Percentiles rank a stretch among this genome's conserved stretches.
Conservation (phyloP, 2,113 vertebrate species). For the Polypterus bichir region DNA sequence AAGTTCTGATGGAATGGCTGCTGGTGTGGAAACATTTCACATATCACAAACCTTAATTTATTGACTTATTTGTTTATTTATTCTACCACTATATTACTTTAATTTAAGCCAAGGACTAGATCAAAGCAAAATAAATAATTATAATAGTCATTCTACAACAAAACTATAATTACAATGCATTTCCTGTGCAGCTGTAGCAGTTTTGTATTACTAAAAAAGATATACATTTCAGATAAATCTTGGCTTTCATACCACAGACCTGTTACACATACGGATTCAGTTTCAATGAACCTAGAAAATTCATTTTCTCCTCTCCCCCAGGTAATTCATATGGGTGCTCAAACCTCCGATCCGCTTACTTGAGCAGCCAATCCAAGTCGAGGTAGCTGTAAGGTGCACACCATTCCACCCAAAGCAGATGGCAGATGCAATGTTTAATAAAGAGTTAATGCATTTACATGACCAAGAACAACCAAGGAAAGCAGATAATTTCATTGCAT, state of each 20-base stretch:
- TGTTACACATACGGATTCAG: conserved; percentile 1
- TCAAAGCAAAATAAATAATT: too few relatives aligned
- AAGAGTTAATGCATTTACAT: conserved; percentile 51
- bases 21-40: too few relatives aligned
- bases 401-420: conserved; percentile 50
- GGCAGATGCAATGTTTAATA: conserved; percentile 64
- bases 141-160: too few relatives aligned
- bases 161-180: too few relatives aligned
- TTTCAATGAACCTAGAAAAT: conserved; percentile 3
- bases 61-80: too few relatives aligned
- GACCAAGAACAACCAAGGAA: conserved; percentile 49
- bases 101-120: too few relatives aligned
- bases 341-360: conserved; percentile 49
- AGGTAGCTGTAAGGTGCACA: conserved; percentile 39
- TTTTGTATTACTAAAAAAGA: too few relatives aligned
- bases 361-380: conserved; percentile 44
- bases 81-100: too few relatives aligned
- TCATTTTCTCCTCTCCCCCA: conserved; percentile 39
- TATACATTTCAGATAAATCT: not conserved
- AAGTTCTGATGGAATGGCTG: too few relatives aligned
- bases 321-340: conserved; percentile 47
- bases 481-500: conserved; percentile 48
- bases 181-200: too few relatives aligned
- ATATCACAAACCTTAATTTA: too few relatives aligned
- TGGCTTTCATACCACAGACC: not conserved